Percentiles rank a stretch among this genome's conserved stretches.
Conservation (phyloP, 2,797 vertebrate genomes). For the Pseudocheirus occidentalis region DNA sequence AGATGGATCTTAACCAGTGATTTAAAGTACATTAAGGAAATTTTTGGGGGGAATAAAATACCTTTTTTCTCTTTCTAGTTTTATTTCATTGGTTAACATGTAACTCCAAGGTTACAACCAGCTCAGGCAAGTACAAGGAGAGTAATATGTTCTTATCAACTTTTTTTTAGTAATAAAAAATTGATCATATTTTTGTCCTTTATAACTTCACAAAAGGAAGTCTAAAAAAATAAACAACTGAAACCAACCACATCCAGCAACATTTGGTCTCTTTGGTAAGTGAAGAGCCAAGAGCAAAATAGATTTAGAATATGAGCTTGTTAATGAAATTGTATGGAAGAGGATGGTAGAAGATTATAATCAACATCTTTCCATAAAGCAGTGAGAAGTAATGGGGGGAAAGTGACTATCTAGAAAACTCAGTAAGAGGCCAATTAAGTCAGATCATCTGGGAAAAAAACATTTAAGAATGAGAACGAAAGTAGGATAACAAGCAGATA, state of each 20-base stretch:
- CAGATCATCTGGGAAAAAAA: not conserved
- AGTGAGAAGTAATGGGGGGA: not conserved
- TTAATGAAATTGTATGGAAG: not conserved
- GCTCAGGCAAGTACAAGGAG: not conserved
- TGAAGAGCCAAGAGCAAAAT: not conserved
- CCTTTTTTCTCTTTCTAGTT: slow-evolving; percentile 1
- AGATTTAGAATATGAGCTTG: not conserved
- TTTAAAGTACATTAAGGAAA: not conserved
- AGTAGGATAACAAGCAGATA: not conserved
- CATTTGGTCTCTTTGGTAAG: not conserved
- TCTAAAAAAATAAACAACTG: not conserved
- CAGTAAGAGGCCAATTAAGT: not conserved
- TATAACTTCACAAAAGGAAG: not conserved
- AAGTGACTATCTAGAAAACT: not conserved
- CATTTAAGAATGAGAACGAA: not conserved
- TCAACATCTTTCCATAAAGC: not conserved
- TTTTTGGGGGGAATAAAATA: not conserved
- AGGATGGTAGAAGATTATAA: not conserved
- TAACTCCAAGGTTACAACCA: not conserved
- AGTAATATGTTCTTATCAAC: not conserved
- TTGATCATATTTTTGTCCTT: not conserved
- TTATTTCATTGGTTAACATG: not conserved
- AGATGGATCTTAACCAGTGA: not conserved
- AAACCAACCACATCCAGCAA: not conserved
- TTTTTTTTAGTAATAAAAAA: not conserved